These are phyloP conservation scores for Parnassius smintheus DNA, from an alignment of 2,888 invertebrate species.

Conservation along the genomic window DNA sequence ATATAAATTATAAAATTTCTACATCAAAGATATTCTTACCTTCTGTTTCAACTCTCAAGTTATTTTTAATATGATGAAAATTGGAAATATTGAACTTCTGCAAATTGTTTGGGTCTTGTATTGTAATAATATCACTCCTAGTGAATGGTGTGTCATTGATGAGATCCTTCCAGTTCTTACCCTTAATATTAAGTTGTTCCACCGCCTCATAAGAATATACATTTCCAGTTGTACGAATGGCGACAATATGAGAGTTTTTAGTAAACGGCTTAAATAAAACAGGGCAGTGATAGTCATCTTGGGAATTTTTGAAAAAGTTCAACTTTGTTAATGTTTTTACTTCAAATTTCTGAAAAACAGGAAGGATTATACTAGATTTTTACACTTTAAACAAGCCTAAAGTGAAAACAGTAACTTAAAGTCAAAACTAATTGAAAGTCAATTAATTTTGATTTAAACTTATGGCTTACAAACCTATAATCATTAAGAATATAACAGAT, in stretches of 20 bases:
- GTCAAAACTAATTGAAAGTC: too few species aligned
- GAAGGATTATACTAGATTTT: conserved; percentile 1
- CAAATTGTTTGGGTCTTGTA: conserved; percentile 95
- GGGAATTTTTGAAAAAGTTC: conserved; percentile 92
- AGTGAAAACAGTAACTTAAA: too few species aligned
- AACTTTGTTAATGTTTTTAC: conserved; percentile 91
- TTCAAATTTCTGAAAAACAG: conserved; percentile 84
- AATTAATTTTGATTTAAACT: too few species aligned
- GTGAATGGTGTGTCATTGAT: conserved; percentile 93
- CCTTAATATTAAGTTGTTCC: conserved; percentile 97
- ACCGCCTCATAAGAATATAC: conserved; percentile 97
- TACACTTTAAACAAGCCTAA: too few species aligned
- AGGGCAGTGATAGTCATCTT: conserved; percentile 94
- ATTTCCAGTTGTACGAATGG: conserved; percentile 95
- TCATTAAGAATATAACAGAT: too few species aligned
- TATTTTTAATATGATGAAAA: conserved; percentile 97
- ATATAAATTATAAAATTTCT: too few species aligned
- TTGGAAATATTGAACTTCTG: conserved; percentile 96
- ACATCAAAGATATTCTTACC: conserved; percentile 62
- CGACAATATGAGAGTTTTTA: conserved; percentile 96
- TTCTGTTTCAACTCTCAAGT: conserved; percentile 92
- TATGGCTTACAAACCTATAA: too few species aligned
- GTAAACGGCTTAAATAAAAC: conserved; percentile 96
- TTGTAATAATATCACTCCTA: conserved; percentile 93
- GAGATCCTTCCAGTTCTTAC: conserved; percentile 96